phyloP scores from a whole-genome alignment of 2,797 vertebrate species.

The Helostoma temminkii region DNA sequence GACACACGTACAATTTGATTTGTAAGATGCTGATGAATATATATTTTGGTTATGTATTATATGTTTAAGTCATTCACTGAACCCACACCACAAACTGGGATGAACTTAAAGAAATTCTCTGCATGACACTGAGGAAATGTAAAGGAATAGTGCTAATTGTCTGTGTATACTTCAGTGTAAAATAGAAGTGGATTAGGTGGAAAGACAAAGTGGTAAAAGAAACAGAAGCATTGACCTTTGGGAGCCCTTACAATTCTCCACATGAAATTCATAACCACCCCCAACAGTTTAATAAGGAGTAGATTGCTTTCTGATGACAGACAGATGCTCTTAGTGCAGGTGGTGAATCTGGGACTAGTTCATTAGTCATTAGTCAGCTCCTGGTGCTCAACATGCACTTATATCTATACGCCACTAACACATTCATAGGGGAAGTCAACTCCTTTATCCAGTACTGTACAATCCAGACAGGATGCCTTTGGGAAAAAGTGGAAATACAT shows the following conservation, averaged over 20 bases:
- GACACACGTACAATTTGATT: background rate
- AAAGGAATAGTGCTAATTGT: slow-evolving; percentile 1
- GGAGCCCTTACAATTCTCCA: slow-evolving; percentile 60
- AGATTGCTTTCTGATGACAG: slow-evolving; percentile 63
- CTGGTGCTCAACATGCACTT: slow-evolving; percentile 15
- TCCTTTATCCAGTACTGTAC: slow-evolving; percentile 30
- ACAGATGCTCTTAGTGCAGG: slow-evolving; percentile 74
- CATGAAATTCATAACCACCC: slow-evolving; percentile 65
- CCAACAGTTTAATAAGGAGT: slow-evolving; percentile 62
- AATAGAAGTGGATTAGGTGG: slow-evolving; percentile 16
- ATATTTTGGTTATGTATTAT: too few relatives aligned
- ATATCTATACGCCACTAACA: slow-evolving; percentile 8
- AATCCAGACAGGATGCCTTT: slow-evolving; percentile 32
- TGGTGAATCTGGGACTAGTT: slow-evolving; percentile 46
- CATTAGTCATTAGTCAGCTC: slow-evolving; percentile 45
- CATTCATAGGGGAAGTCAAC: slow-evolving; percentile 15
- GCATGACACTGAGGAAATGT: background rate
- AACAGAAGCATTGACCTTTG: slow-evolving; percentile 64
- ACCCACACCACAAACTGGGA: too few relatives aligned
- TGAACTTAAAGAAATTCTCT: too few relatives aligned
- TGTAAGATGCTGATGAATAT: background rate
- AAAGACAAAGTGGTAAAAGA: slow-evolving; percentile 27
- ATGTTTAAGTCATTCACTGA: too few relatives aligned
- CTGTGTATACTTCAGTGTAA: slow-evolving; percentile 13
- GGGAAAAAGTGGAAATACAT: slow-evolving; percentile 40